Conservation (phyloP, 2,113 vertebrate genomes). For the Coptodon bakossiorum region DNA sequence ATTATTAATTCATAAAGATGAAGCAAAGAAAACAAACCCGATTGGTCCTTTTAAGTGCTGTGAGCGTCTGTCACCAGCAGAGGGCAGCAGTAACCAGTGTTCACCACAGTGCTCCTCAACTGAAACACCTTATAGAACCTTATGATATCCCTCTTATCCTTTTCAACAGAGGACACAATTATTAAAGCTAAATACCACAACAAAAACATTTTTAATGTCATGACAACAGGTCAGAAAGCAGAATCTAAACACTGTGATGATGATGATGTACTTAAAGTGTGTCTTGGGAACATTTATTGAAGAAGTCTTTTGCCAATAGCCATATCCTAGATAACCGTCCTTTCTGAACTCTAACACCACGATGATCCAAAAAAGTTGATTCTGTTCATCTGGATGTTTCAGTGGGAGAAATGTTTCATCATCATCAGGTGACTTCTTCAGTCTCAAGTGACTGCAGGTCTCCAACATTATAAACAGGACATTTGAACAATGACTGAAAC, state of each 20-base stretch:
- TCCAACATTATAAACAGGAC: not conserved
- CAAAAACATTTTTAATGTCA: not conserved
- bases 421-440: fast-evolving
- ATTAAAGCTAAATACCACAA: not conserved
- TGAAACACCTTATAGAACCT: not conserved
- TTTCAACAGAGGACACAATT: not conserved
- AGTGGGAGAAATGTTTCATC: not conserved
- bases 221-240: not conserved
- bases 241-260: not conserved
- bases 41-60: not conserved
- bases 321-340: not conserved
- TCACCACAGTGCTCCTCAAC: not conserved
- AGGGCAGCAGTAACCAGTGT: not conserved
- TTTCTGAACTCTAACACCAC: not conserved
- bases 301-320: not conserved
- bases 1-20: not conserved
- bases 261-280: not conserved
- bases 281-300: not conserved
- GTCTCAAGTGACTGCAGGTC: not conserved
- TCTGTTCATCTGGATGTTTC: not conserved
- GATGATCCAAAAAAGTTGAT: not conserved
- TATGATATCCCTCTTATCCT: not conserved
- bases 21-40: not conserved
- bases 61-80: not conserved
- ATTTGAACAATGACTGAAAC: not conserved